These are phyloP conservation scores for Protobothrops mucrosquamatus DNA, from an alignment of 2,113 vertebrate species.

Conservation along the genomic window DNA sequence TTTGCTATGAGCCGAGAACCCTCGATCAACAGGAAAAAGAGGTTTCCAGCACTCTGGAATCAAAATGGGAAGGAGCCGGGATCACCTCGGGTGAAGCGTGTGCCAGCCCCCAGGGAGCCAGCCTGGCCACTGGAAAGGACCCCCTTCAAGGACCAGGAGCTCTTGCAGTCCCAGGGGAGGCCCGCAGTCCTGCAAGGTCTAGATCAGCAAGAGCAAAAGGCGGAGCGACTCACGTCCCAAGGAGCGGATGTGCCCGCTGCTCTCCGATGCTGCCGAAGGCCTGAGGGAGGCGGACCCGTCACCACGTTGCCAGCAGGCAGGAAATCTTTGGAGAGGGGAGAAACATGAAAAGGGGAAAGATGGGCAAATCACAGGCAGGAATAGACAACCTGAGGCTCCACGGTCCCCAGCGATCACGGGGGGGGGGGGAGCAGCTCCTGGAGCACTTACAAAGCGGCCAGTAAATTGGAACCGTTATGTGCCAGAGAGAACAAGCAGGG, in stretches of 20 bases:
- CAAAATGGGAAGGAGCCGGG: not conserved
- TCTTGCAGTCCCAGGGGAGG: not conserved
- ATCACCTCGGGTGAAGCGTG: not conserved
- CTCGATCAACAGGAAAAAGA: not conserved
- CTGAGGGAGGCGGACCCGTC: conserved; percentile 33
- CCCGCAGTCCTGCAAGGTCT: not conserved
- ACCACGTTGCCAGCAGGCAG: conserved; percentile 6
- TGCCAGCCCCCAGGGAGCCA: not conserved
- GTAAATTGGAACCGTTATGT: too few relatives aligned
- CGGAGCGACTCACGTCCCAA: not conserved
- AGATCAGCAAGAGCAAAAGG: not conserved
- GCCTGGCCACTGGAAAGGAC: not conserved
- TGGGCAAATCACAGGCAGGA: too few relatives aligned
- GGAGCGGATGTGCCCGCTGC: not conserved
- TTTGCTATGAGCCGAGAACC: not conserved
- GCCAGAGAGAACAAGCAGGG: too few relatives aligned
- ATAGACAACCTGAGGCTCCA: not conserved
- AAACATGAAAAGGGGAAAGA: not conserved
- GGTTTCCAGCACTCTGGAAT: not conserved
- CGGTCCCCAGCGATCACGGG: too few relatives aligned
- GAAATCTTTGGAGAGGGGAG: conserved; percentile 35
- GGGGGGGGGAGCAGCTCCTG: not conserved
- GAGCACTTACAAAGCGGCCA: not conserved
- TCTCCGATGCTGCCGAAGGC: conserved; percentile 3
- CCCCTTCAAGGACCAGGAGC: not conserved